A percentile compares a stretch with the other conserved stretches of the same genome.
Evolutionary conservation across 2,888 invertebrate species (phyloP).

Genomic region (Brachyopa scutellaris): DNA sequence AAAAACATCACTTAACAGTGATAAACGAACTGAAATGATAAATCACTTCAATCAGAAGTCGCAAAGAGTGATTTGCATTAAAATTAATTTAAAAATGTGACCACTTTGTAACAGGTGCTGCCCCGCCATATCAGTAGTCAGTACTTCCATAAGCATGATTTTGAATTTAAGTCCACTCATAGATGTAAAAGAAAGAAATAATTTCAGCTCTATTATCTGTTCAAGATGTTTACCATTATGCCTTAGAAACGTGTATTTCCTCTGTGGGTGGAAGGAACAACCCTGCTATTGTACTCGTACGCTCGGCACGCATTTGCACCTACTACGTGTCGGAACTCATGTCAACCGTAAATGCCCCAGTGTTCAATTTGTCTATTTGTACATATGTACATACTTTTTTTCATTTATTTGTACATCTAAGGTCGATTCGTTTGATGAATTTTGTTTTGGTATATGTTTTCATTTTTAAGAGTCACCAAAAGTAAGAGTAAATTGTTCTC

Average conservation of each 20-base stretch:
- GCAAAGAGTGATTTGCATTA: background rate
- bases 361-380: conserved; percentile 31
- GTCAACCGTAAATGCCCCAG: conserved; percentile 15
- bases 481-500: background rate
- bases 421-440: conserved; percentile 33
- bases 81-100: background rate
- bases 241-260: background rate
- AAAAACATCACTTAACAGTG: background rate
- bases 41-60: background rate
- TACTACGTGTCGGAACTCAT: conserved; percentile 69
- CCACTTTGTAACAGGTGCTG: background rate
- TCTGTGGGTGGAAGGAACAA: conserved; percentile 7
- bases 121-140: background rate
- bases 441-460: conserved; percentile 16
- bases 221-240: conserved; percentile 35
- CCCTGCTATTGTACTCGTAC: conserved; percentile 2
- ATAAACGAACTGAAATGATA: background rate
- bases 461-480: background rate
- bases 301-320: conserved; percentile 32
- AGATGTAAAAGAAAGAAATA: background rate
- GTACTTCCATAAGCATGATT: background rate
- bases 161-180: background rate
- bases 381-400: too few relatives aligned
- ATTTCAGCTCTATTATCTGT: too few relatives aligned
- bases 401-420: conserved; percentile 35